Conservation (phyloP, 2,797 vertebrate genomes). For the Eulemur coronatus region DNA sequence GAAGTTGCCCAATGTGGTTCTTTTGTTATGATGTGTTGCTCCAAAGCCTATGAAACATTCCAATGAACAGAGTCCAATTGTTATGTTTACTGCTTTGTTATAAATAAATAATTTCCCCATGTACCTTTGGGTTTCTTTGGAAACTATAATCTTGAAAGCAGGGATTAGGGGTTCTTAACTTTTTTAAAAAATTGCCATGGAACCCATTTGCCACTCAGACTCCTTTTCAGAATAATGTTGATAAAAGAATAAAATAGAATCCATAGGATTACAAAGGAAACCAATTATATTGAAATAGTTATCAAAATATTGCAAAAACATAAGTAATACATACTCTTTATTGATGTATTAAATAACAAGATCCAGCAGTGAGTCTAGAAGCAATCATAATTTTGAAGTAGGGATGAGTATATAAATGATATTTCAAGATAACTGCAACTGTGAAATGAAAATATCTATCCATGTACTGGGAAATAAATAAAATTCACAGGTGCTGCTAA, state of each 20-base stretch:
- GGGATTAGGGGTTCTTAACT: slow-evolving; percentile 31
- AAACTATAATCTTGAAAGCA: slow-evolving; percentile 38
- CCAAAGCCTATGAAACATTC: not conserved
- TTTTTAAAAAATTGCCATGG: not conserved
- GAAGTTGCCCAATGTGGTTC: not conserved
- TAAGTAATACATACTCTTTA: slow-evolving; percentile 8
- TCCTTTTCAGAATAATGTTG: slow-evolving; percentile 35
- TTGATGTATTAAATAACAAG: slow-evolving; percentile 18
- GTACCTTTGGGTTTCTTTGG: slow-evolving; percentile 44
- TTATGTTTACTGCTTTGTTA: slow-evolving; percentile 15
- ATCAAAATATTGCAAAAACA: slow-evolving; percentile 35
- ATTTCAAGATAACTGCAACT: not conserved
- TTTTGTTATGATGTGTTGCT: not conserved
- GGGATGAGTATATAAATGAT: slow-evolving; percentile 5
- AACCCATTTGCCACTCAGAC: not conserved
- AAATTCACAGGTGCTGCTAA: slow-evolving; percentile 10
- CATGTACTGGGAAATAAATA: not conserved
- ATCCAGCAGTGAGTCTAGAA: not conserved
- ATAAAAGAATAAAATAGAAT: slow-evolving; percentile 34
- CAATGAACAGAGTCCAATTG: not conserved
- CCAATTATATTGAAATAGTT: not conserved
- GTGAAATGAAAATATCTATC: slow-evolving; percentile 14
- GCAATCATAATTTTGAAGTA: slow-evolving; percentile 10
- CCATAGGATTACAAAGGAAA: slow-evolving; percentile 42
- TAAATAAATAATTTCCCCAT: not conserved